phyloP scores from a whole-genome alignment of 2,797 vertebrate genomes.

The Carcharodon carcharias region DNA sequence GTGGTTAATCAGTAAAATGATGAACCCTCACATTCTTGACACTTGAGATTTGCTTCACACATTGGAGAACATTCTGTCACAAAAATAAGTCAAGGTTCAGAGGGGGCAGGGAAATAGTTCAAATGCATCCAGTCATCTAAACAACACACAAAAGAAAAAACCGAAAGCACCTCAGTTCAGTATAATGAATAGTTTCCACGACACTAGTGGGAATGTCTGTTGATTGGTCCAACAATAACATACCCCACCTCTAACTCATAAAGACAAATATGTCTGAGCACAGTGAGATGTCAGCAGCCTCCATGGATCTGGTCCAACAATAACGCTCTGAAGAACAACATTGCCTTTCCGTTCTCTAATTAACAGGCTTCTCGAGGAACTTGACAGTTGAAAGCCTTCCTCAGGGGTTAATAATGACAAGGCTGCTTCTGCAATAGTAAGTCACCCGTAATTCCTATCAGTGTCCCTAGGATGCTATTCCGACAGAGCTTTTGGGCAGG shows the following conservation, averaged over 20 bases:
- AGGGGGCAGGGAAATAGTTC: background rate
- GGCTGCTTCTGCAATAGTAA: background rate
- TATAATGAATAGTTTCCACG: background rate
- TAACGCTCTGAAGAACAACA: background rate
- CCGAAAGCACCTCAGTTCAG: background rate
- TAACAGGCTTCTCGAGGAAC: constrained; percentile 47
- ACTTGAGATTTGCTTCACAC: background rate
- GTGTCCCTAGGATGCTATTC: background rate
- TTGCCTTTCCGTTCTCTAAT: constrained; percentile 45
- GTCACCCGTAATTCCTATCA: background rate
- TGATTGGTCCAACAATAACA: constrained; percentile 8
- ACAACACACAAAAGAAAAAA: background rate
- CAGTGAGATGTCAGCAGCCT: background rate
- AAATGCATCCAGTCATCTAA: background rate
- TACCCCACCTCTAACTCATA: background rate
- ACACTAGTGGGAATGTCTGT: background rate
- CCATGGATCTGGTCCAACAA: background rate
- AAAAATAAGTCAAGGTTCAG: background rate
- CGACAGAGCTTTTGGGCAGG: background rate
- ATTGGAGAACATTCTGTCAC: background rate
- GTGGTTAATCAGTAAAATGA: background rate
- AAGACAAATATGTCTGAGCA: background rate
- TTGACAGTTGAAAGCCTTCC: constrained; percentile 45
- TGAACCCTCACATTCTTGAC: background rate
- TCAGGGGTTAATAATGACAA: constrained; percentile 39